A percentile compares a stretch with the other conserved stretches of the same genome.
Evolutionary conservation across 2,797 vertebrate genomes (phyloP).

Genomic region (Eulemur rubriventer): DNA sequence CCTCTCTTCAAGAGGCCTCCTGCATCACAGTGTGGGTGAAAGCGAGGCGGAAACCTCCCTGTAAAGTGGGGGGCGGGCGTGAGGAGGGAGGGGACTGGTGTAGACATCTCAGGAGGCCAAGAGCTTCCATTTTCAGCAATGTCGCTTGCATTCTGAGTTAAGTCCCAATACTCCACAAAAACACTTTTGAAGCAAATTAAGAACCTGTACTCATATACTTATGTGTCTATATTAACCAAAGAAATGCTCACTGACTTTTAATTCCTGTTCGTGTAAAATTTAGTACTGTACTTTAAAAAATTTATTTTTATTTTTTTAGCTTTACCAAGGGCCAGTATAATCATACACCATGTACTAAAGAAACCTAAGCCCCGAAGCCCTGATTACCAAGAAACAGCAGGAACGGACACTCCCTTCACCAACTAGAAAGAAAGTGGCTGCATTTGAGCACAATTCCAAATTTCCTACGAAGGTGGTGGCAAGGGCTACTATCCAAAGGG

Average conservation of each 20-base stretch:
- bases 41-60: no score
- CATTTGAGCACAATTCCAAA: neutral
- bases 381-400: neutral
- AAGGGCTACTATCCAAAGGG: neutral
- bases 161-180: neutral
- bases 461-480: neutral
- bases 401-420: neutral
- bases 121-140: neutral
- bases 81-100: neutral
- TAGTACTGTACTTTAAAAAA: neutral
- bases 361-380: neutral
- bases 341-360: neutral
- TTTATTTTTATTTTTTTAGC: neutral
- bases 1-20: neutral
- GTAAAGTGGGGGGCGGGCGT: rapidly evolving
- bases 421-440: neutral
- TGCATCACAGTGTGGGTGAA: neutral
- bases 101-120: neutral
- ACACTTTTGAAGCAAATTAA: neutral
- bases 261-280: neutral
- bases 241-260: neutral
- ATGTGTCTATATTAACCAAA: neutral
- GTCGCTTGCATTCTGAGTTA: neutral
- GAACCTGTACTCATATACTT: neutral
- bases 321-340: neutral